A percentile compares a stretch with the other conserved stretches of the same genome.
phyloP scores from a whole-genome alignment of 2,113 vertebrate genomes.

The Microtus ochrogaster region DNA sequence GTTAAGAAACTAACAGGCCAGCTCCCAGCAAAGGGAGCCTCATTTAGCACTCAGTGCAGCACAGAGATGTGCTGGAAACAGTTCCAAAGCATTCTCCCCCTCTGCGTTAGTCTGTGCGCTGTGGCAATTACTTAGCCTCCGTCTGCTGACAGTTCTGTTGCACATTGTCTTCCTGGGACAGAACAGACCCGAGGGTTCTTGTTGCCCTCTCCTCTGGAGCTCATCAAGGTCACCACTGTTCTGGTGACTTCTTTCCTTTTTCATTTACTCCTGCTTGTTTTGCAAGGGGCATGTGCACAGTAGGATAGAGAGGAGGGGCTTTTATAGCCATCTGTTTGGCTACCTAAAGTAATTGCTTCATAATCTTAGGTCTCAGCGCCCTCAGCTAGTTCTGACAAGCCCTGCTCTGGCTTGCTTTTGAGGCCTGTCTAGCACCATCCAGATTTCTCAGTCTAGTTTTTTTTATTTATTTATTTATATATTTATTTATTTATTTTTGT shows the following conservation, averaged over 20 bases:
- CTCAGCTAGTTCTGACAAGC: not conserved
- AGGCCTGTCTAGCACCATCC: not conserved
- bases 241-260: not conserved
- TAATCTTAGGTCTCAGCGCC: not conserved
- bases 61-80: not conserved
- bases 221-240: not conserved
- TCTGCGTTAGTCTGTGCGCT: not conserved
- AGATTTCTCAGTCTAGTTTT: not conserved
- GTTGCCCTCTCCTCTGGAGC: not conserved
- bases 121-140: not conserved
- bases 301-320: not conserved
- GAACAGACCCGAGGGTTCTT: not conserved
- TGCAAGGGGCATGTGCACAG: not conserved
- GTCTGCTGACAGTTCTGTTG: not conserved
- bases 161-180: not conserved
- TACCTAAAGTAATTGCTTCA: not conserved
- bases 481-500: no score
- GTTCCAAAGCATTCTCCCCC: not conserved
- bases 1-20: not conserved
- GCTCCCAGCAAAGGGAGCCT: slow-evolving; percentile 2
- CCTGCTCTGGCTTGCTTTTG: not conserved
- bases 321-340: not conserved
- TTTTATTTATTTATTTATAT: no score
- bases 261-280: slow-evolving; percentile 3
- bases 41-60: not conserved